phyloP scores from a whole-genome alignment of 2,797 vertebrate genomes.

The Oryzias dopingdopingensis region DNA sequence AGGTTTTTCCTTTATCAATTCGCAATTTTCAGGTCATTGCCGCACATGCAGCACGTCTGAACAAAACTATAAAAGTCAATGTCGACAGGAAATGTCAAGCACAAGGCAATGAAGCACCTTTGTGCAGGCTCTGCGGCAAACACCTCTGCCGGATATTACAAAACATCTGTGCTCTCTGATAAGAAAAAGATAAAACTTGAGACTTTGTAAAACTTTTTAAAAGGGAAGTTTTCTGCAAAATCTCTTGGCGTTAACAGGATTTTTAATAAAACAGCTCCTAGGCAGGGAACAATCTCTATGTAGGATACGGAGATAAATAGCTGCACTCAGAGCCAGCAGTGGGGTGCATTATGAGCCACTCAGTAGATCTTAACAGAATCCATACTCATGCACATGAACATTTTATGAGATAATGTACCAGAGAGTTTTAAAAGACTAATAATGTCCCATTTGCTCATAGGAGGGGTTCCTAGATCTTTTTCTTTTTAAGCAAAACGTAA shows the following conservation, averaged over 20 bases:
- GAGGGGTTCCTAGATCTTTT: neutral
- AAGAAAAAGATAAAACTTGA: constrained; percentile 14
- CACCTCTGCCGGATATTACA: neutral
- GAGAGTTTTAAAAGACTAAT: neutral
- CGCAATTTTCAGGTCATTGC: too few species aligned
- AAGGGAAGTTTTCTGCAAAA: constrained; percentile 9
- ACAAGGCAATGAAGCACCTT: constrained; percentile 12
- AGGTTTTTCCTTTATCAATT: too few species aligned
- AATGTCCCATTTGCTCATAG: neutral
- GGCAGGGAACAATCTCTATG: constrained; percentile 16
- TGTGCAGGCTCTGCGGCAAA: constrained; percentile 15
- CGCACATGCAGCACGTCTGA: constrained; percentile 8
- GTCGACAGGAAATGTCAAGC: constrained; percentile 19
- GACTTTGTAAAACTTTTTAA: constrained; percentile 16
- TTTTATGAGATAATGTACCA: constrained; percentile 12
- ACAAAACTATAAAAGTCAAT: constrained; percentile 17
- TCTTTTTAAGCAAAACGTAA: neutral
- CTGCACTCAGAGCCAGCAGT: constrained; percentile 4
- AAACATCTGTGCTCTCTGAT: constrained; percentile 15
- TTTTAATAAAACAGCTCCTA: constrained; percentile 25
- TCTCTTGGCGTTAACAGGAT: constrained; percentile 1
- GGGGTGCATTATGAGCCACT: constrained; percentile 7
- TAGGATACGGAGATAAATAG: constrained; percentile 21
- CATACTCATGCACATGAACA: constrained; percentile 6
- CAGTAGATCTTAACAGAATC: constrained; percentile 6